Base-by-base conservation (phyloP, 37 sponge, comb jelly and placozoan genomes). In the Chondrilla cf. caribensis region DNA sequence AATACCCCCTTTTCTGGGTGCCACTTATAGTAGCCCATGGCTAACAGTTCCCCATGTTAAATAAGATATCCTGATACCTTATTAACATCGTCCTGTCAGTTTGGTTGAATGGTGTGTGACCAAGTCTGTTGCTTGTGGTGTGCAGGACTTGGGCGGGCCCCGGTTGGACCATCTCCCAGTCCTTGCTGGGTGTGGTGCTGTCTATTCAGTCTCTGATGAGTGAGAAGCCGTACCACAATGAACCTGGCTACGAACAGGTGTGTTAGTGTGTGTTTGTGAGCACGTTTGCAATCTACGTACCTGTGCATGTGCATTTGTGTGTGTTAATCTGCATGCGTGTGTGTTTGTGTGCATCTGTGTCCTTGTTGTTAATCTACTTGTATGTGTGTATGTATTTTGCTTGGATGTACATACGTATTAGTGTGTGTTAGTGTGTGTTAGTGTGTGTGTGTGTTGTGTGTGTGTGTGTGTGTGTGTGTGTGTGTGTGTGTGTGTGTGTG, bases 221-320 rank as follows among this genome's bases (percentile, higher is more conserved):
- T 73, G 93, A 90, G 60, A 90, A 90, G 36, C 96, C 96, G 11
- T 95, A 92, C 77, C 93, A 93, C 72, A 95, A 95, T 73, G 96
- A 95, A 38, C 96, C 96, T 51, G 96, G 96, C 21, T 95, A 54
- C 86, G 88, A 92, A 28, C 79, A 81, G 80, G 89, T 84, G 71
- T 40, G 72, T 18, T 4, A 0, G 32, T 41, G 54, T 31, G 51
- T 47, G 51, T 47, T 6, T 11, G 51, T 47, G 51, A 14, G 51
- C 11, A 11, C 11, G 51, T 47, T 6, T 47, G 51, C 51, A 47
- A n/a, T 47, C 9, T 47, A 11, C 11, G 51, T 26, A 6, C 25
- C 18, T 62, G 64, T 62, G 64, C 15, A 22, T 62, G 64, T 62
- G 64, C 22, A 7, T 62, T 9, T 62, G 64, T 62, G 64, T 62